Percentiles rank a stretch among this genome's conserved stretches.
Evolutionary conservation across 2,797 vertebrate species (phyloP).

Genomic region (Atherinosoma microstoma): DNA sequence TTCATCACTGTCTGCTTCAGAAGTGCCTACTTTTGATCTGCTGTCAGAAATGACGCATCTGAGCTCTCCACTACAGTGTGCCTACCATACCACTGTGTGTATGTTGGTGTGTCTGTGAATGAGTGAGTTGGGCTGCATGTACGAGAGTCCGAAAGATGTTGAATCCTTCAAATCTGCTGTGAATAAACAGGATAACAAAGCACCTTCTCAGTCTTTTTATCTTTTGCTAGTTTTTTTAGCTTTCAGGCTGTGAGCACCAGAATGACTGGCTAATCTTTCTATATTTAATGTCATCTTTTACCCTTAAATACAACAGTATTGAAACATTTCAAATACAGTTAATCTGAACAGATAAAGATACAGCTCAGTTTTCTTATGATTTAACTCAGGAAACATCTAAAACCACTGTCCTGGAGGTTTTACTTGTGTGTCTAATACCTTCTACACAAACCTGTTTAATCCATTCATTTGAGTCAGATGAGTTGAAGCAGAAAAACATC

Average conservation of each 20-base stretch:
- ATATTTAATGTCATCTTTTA: too few relatives aligned
- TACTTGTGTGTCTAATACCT: too few relatives aligned
- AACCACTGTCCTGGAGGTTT: too few relatives aligned
- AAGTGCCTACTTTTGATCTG: conserved; percentile 81
- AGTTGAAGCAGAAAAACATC: too few relatives aligned
- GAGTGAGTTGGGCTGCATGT: conserved; percentile 36
- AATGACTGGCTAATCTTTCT: too few relatives aligned
- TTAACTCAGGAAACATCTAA: too few relatives aligned
- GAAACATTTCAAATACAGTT: too few relatives aligned
- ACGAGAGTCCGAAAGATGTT: conserved; percentile 57
- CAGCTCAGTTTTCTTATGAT: too few relatives aligned
- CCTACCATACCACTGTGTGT: conserved; percentile 66
- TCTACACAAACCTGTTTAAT: too few relatives aligned
- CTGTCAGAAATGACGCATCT: conserved; percentile 62
- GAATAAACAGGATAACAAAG: conserved; percentile 71
- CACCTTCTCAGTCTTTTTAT: neutral
- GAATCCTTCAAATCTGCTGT: conserved; percentile 64
- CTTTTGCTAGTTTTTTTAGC: neutral
- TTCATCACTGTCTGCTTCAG: conserved; percentile 71
- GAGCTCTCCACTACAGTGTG: conserved; percentile 63
- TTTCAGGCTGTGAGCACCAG: neutral
- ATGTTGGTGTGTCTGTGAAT: conserved; percentile 17
- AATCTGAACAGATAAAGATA: too few relatives aligned
- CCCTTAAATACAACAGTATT: too few relatives aligned
- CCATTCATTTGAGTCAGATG: too few relatives aligned